A percentile compares a stretch with the other conserved stretches of the same genome.
These are phyloP conservation scores for Narcine bancroftii DNA, from an alignment of 2,113 vertebrate genomes.

Conservation along the genomic window DNA sequence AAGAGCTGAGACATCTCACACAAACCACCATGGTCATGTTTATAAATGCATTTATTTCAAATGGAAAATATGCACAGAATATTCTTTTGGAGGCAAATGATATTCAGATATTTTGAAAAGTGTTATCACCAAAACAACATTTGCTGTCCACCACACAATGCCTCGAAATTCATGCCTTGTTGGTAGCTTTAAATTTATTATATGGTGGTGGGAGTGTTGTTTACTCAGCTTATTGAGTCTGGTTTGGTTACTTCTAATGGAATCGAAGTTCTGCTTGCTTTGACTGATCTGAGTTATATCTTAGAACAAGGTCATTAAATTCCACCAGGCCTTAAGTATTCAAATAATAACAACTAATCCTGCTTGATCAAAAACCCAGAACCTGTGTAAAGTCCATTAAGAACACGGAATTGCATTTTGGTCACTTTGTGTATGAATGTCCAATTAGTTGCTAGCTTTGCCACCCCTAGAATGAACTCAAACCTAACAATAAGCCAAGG, in stretches of 20 bases:
- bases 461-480: neutral
- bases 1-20: no score
- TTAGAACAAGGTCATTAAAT: neutral
- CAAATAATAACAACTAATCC: neutral
- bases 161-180: no score
- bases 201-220: neutral
- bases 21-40: neutral
- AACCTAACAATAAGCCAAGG: neutral
- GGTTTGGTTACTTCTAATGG: no score
- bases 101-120: neutral
- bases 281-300: neutral
- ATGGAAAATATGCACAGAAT: neutral
- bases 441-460: neutral
- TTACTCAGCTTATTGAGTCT: no score
- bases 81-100: neutral
- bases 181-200: neutral
- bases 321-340: constrained; percentile 13
- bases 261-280: neutral
- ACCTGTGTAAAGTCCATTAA: constrained; percentile 13
- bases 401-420: neutral
- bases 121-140: neutral
- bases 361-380: neutral
- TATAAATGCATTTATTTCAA: neutral
- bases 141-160: neutral
- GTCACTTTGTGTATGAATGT: neutral